Conservation (phyloP, 2,113 vertebrate genomes). For the Ciconia boyciana region DNA sequence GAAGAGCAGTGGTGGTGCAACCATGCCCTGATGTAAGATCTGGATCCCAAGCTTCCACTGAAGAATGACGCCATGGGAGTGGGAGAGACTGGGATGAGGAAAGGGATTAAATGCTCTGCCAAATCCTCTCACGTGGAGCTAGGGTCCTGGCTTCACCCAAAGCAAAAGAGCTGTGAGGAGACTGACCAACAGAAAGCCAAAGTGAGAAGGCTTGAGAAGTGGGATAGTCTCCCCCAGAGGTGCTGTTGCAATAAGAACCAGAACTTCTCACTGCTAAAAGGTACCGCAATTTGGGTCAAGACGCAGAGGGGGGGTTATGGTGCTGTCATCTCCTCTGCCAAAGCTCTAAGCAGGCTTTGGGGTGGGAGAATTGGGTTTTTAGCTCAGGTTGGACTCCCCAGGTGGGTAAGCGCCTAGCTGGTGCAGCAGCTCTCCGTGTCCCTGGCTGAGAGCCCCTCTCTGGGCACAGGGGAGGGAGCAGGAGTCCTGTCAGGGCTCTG, state of each 20-base stretch:
- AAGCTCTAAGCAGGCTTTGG: background rate
- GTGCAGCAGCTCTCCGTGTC: background rate
- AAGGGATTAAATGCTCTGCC: background rate
- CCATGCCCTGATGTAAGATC: background rate
- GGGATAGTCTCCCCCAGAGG: background rate
- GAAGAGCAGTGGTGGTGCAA: background rate
- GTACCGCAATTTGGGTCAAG: background rate
- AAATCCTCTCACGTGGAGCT: background rate
- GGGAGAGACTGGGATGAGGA: background rate
- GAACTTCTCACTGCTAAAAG: background rate
- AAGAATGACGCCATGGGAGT: background rate
- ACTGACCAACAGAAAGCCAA: background rate
- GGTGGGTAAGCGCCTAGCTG: background rate
- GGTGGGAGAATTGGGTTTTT: background rate
- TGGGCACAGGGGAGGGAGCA: background rate
- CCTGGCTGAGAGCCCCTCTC: background rate
- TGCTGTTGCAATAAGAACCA: background rate
- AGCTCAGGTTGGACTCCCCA: accelerated
- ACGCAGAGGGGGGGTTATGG: accelerated
- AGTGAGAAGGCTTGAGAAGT: background rate
- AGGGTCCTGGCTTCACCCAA: background rate
- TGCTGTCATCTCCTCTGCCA: background rate
- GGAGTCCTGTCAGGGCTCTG: background rate
- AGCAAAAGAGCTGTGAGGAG: background rate
- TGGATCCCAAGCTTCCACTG: background rate